A percentile compares a stretch with the other conserved stretches of the same genome.
Evolutionary conservation across 2,113 vertebrate species (phyloP).

Genomic region (Lanius collurio): DNA sequence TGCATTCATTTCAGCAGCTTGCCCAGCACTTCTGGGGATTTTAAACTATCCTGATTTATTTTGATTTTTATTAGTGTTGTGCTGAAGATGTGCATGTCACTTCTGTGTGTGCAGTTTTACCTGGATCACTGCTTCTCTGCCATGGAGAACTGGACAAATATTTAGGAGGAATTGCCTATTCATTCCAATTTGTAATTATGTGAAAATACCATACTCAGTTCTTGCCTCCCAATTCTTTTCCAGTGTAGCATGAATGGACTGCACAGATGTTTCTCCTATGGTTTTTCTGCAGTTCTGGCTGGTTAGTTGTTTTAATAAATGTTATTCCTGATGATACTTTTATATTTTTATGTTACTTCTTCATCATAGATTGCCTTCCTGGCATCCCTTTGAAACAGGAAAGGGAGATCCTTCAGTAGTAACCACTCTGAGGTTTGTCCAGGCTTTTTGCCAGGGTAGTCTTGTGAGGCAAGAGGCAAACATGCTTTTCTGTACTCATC

Average conservation of each 20-base stretch:
- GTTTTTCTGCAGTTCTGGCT: neutral
- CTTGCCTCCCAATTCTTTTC: neutral
- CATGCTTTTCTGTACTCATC: neutral
- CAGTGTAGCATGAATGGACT: neutral
- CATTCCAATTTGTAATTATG: neutral
- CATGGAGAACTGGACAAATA: neutral
- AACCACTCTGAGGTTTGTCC: neutral
- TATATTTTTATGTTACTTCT: neutral
- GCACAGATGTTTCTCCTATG: neutral
- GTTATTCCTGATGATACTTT: neutral
- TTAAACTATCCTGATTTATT: neutral
- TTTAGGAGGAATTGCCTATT: neutral
- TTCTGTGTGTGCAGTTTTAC: neutral
- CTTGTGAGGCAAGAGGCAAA: neutral
- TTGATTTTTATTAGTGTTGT: neutral
- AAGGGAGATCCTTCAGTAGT: neutral
- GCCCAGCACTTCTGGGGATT: neutral
- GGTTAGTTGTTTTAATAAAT: neutral
- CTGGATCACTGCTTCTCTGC: neutral
- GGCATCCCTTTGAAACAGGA: neutral
- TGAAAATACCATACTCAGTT: neutral
- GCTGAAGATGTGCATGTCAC: neutral
- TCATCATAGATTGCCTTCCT: neutral
- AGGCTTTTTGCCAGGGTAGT: neutral
- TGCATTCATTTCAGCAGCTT: neutral